Percentiles rank a stretch among this genome's conserved stretches.
These are phyloP conservation scores for Lepisosteus osseus DNA, from an alignment of 2,113 vertebrate genomes.

Conservation along the genomic window DNA sequence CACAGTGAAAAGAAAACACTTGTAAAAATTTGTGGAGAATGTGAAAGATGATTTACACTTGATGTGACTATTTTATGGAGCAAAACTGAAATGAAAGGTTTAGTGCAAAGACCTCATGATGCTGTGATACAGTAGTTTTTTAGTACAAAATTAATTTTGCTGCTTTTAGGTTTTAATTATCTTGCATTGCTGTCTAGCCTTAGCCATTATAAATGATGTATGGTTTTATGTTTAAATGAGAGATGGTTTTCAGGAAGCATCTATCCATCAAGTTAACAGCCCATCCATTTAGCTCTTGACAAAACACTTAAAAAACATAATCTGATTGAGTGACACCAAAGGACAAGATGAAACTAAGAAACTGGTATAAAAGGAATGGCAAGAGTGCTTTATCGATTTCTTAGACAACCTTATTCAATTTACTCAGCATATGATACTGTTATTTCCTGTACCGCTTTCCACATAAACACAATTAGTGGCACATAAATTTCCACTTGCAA, in stretches of 20 bases:
- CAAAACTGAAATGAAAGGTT: conserved; percentile 52
- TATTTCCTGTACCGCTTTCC: not conserved
- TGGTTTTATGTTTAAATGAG: conserved; percentile 58
- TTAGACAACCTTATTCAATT: conserved; percentile 26
- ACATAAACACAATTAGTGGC: conserved; percentile 20
- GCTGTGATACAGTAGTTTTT: conserved; percentile 42
- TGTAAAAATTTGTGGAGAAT: conserved; percentile 48
- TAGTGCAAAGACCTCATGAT: conserved; percentile 44
- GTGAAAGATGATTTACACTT: conserved; percentile 64
- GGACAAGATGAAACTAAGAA: conserved; percentile 34
- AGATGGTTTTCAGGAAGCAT: conserved; percentile 50
- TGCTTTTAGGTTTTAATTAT: conserved; percentile 62
- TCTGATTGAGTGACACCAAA: conserved; percentile 47
- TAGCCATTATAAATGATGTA: conserved; percentile 84
- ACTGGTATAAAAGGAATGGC: conserved; percentile 43
- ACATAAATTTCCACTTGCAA: conserved; percentile 5
- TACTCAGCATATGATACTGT: not conserved
- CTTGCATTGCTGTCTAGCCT: conserved; percentile 52
- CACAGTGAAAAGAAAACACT: conserved; percentile 33
- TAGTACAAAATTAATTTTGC: conserved; percentile 55
- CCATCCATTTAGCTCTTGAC: conserved; percentile 60
- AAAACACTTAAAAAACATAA: conserved; percentile 45
- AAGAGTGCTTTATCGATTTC: conserved; percentile 51
- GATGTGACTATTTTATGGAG: conserved; percentile 58
- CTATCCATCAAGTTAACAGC: conserved; percentile 64